Evolutionary conservation across 1,140 invertebrate species (phyloP).

Genomic region (Brachionus manjavacas): DNA sequence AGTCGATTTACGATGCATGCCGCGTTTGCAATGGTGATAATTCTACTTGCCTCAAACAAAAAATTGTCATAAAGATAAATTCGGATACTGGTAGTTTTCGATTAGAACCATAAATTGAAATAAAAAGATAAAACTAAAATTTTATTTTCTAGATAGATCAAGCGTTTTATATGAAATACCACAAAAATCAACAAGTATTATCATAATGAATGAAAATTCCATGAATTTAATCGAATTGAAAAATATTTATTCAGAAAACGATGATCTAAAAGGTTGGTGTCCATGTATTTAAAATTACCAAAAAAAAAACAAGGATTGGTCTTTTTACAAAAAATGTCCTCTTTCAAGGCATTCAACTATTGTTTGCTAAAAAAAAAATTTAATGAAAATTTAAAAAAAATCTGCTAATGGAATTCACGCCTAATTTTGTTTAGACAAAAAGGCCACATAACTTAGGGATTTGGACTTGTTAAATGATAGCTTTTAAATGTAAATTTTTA

Average conservation of each 20-base stretch:
- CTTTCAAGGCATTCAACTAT: too few relatives aligned
- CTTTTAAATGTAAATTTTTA: too few relatives aligned
- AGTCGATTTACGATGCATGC: conserved; percentile 70
- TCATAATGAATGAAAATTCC: not conserved
- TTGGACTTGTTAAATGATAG: too few relatives aligned
- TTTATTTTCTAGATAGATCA: not conserved
- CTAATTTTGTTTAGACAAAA: too few relatives aligned
- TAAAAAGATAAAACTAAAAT: not conserved
- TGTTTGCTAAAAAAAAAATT: too few relatives aligned
- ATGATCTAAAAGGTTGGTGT: not conserved
- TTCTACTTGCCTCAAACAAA: conserved; percentile 65
- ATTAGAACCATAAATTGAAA: not conserved
- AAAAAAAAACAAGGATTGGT: too few relatives aligned
- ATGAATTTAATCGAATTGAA: not conserved
- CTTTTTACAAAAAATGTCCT: too few relatives aligned
- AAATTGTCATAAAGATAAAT: not conserved
- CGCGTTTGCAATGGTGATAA: conserved; percentile 83
- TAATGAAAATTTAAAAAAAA: too few relatives aligned
- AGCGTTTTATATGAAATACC: not conserved
- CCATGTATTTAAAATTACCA: too few relatives aligned
- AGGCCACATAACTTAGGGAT: too few relatives aligned
- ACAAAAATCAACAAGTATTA: not conserved
- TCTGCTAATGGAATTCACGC: too few relatives aligned
- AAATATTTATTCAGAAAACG: not conserved
- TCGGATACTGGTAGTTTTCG: not conserved